Evolutionary conservation across 2,113 vertebrate species (phyloP).

Genomic region (Chroicocephalus ridibundus): DNA sequence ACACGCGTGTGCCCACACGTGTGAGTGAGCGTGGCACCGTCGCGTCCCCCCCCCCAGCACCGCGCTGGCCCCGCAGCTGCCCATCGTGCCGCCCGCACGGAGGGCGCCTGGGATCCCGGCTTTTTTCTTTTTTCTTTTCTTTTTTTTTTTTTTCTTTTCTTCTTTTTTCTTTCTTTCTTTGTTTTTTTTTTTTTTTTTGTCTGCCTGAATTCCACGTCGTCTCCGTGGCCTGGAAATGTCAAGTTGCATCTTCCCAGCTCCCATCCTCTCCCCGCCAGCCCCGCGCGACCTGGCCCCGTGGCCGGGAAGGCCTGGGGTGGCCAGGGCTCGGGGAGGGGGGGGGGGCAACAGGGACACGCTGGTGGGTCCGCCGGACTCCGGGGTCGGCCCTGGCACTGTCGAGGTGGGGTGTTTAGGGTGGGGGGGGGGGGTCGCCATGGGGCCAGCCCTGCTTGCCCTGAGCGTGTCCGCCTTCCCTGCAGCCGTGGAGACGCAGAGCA

Average conservation of each 20-base stretch:
- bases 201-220: constrained; percentile 26
- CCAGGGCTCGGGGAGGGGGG: accelerated
- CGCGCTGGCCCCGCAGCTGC: neutral
- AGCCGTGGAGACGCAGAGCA: constrained; percentile 98
- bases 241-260: constrained; percentile 32
- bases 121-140: neutral
- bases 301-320: neutral
- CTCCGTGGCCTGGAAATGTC: constrained; percentile 64
- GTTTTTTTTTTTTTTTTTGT: neutral
- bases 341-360: no score
- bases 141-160: no score
- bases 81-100: accelerated
- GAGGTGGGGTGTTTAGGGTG: neutral
- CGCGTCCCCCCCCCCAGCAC: no score
- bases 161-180: neutral
- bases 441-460: neutral
- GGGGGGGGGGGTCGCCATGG: neutral
- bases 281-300: neutral
- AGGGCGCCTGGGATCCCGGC: neutral
- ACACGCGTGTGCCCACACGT: neutral
- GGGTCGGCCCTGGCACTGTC: accelerated
- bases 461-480: neutral
- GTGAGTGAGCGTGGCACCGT: neutral
- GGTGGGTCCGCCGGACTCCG: neutral
- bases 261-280: neutral